phyloP scores from a whole-genome alignment of 2,797 vertebrate genomes.

The Neosilurus mollespiculum region DNA sequence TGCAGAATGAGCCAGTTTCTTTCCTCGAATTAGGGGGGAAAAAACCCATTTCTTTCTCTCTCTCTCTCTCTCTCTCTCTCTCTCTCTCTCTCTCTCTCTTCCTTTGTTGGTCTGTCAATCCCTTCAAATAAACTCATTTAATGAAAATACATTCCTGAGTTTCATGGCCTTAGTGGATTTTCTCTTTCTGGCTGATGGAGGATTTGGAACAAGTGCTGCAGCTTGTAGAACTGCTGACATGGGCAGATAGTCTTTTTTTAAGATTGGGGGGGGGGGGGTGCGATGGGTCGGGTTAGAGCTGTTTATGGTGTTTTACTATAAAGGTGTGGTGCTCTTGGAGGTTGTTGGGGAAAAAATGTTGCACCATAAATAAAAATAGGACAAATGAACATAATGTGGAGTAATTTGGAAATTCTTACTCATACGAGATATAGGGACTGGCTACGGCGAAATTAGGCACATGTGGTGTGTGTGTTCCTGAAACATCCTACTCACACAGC shows the following conservation, averaged over 20 bases:
- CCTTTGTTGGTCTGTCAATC: constrained; percentile 50
- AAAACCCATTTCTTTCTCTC: constrained; percentile 57
- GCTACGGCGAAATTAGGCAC: neutral
- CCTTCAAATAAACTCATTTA: constrained; percentile 75
- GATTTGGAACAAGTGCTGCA: constrained; percentile 40
- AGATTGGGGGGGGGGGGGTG: neutral
- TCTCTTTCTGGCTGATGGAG: constrained; percentile 59
- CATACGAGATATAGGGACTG: neutral
- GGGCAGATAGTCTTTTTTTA: neutral
- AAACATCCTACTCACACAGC: neutral
- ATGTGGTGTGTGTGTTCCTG: neutral
- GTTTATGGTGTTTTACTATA: constrained; percentile 13
- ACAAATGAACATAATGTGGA: constrained; percentile 19
- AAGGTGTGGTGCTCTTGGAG: constrained; percentile 22
- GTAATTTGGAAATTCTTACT: constrained; percentile 28
- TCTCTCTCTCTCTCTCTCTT: neutral
- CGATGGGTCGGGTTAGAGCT: constrained; percentile 34
- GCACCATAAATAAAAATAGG: neutral
- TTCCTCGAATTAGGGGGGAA: constrained; percentile 64
- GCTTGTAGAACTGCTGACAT: constrained; percentile 41
- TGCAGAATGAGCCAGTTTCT: constrained; percentile 64
- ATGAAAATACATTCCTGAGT: constrained; percentile 71
- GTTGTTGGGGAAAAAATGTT: neutral
- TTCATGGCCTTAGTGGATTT: constrained; percentile 72
- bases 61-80: constrained; percentile 14